phyloP scores from a whole-genome alignment of 2,888 invertebrate species.

The Cheilosia pagana region DNA sequence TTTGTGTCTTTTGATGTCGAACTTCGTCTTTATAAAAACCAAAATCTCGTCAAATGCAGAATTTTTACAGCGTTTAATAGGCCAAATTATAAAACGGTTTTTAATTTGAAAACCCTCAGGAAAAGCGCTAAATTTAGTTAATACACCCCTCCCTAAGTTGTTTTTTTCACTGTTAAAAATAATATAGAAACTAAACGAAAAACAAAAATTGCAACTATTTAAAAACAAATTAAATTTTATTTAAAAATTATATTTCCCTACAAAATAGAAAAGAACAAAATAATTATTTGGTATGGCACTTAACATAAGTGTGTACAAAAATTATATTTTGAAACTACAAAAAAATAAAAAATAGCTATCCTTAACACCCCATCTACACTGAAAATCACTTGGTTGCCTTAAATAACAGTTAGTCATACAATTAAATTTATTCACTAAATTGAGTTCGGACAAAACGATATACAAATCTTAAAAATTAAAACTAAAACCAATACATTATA shows the following conservation, averaged over 20 bases:
- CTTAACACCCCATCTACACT: slow-evolving; percentile 66
- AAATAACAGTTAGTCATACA: slow-evolving; percentile 58
- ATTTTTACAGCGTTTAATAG: no score
- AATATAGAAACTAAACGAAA: slow-evolving; percentile 4
- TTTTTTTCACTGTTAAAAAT: background rate
- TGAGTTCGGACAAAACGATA: slow-evolving; percentile 48
- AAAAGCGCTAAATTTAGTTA: no score
- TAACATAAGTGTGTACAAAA: slow-evolving; percentile 70
- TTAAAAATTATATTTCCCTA: slow-evolving; percentile 48
- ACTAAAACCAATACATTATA: slow-evolving; percentile 8
- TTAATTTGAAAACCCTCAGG: no score
- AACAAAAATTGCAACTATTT: slow-evolving; percentile 1
- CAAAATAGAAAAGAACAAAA: slow-evolving; percentile 64
- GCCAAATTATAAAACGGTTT: no score
- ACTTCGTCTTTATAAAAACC: no score
- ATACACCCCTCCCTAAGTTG: no score
- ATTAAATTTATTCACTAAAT: slow-evolving; percentile 61
- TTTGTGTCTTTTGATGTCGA: no score
- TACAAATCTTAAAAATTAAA: slow-evolving; percentile 12
- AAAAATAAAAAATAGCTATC: slow-evolving; percentile 41
- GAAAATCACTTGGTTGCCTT: slow-evolving; percentile 73
- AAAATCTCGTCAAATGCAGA: no score
- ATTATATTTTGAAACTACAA: slow-evolving; percentile 40
- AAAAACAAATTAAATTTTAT: slow-evolving; percentile 52
- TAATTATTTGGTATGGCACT: slow-evolving; percentile 77